Conservation (phyloP, 37 sponge, comb jelly and placozoan species). For the Bolinopsis microptera region DNA sequence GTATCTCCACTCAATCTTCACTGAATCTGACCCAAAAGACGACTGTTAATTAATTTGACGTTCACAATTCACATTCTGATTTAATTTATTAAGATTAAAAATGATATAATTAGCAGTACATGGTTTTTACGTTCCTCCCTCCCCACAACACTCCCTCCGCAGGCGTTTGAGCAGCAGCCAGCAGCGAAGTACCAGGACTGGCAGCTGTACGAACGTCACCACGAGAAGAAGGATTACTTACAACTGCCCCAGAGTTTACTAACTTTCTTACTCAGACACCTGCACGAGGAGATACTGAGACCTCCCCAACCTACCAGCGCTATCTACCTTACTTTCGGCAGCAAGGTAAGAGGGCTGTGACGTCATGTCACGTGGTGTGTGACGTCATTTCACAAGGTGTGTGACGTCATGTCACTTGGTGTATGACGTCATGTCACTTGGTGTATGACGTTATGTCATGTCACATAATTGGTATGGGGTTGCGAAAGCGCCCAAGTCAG, state of each 20-base stretch:
- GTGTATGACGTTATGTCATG: neutral
- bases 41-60: no score
- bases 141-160: no score
- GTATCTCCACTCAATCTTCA: neutral
- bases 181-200: slow-evolving; percentile 54
- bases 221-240: slow-evolving; percentile 15
- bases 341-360: slow-evolving; percentile 24
- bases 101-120: no score
- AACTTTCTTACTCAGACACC: slow-evolving; percentile 22
- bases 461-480: no score
- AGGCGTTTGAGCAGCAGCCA: slow-evolving; percentile 31
- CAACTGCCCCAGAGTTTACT: slow-evolving; percentile 12
- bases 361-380: neutral
- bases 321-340: slow-evolving; percentile 25
- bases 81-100: no score
- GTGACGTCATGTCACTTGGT: neutral
- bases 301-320: slow-evolving; percentile 46
- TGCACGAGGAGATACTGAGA: slow-evolving; percentile 51
- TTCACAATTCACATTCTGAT: no score
- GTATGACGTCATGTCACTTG: neutral
- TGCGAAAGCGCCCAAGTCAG: no score
- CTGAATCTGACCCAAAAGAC: no score
- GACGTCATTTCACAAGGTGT: neutral
- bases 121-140: neutral
- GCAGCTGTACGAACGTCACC: slow-evolving; percentile 17